A percentile compares a stretch with the other conserved stretches of the same genome.
Evolutionary conservation across 2,797 vertebrate genomes (phyloP).

Genomic region (Onychomys leucogaster): DNA sequence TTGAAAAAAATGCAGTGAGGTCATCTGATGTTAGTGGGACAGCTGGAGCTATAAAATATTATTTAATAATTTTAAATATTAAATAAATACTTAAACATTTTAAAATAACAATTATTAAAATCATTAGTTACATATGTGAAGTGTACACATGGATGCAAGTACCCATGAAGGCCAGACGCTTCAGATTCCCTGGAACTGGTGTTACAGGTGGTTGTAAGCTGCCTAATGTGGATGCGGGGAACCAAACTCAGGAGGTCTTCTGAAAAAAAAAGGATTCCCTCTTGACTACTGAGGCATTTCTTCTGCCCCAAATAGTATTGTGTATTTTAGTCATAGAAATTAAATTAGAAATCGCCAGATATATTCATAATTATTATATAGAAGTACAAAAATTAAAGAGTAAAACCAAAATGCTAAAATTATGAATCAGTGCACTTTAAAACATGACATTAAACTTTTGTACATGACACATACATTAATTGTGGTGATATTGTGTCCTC

Average conservation of each 20-base stretch:
- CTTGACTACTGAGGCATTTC: too few species aligned
- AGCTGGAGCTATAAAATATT: not conserved
- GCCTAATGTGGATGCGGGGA: not conserved
- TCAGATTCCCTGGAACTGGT: not conserved
- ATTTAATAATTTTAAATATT: not conserved
- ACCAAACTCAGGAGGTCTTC: not conserved
- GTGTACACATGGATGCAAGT: not conserved
- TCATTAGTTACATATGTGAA: not conserved
- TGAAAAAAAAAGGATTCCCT: not conserved
- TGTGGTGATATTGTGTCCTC: too few species aligned
- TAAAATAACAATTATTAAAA: not conserved
- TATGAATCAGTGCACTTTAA: not conserved
- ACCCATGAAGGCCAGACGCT: not conserved
- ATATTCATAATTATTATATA: not conserved
- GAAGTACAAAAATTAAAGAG: not conserved
- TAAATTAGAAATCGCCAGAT: not conserved
- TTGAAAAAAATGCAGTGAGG: not conserved
- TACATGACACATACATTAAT: not conserved
- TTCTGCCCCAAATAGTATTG: not conserved
- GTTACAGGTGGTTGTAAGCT: not conserved
- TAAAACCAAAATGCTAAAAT: not conserved
- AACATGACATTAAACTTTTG: slow-evolving; percentile 11
- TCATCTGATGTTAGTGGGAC: not conserved
- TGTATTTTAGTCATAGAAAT: not conserved
- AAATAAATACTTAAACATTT: not conserved